Evolutionary conservation across 2,888 invertebrate species (phyloP).

Genomic region (Drosophila siamana): DNA sequence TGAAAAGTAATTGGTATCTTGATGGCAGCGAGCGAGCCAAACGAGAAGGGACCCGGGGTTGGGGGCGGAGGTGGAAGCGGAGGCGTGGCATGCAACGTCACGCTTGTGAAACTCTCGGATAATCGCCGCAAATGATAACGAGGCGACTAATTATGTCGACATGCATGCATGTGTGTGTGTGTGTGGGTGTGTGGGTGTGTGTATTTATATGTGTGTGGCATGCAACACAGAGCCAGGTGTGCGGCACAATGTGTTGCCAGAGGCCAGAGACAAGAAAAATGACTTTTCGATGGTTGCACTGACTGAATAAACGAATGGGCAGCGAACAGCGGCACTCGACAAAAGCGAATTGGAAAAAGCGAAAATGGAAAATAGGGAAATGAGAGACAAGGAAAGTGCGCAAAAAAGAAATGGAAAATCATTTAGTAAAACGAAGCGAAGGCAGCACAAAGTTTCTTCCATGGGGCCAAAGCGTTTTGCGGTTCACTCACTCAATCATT

Average conservation of each 20-base stretch:
- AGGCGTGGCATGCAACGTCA: background rate
- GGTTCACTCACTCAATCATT: conserved; percentile 56
- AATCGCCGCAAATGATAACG: conserved; percentile 40
- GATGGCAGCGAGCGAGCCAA: background rate
- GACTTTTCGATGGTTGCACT: conserved; percentile 25
- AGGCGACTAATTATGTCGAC: conserved; percentile 38
- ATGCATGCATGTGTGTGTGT: background rate
- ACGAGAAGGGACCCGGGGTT: background rate
- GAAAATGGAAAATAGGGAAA: background rate
- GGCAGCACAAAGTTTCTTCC: background rate
- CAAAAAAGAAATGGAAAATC: conserved; percentile 59
- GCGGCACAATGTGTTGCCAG: too few species aligned
- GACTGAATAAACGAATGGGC: conserved; percentile 59
- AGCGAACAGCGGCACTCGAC: background rate
- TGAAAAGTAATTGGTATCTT: conserved; percentile 34
- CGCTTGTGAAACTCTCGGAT: conserved; percentile 2
- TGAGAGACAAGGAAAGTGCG: background rate
- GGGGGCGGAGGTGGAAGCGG: too few species aligned
- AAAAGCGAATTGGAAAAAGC: conserved; percentile 10
- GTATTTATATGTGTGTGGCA: background rate
- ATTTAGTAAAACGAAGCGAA: conserved; percentile 43
- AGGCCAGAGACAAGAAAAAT: conserved; percentile 57
- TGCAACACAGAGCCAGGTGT: background rate
- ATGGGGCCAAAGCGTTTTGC: conserved; percentile 32
- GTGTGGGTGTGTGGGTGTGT: too few species aligned